These are phyloP conservation scores for Hippolais icterina DNA, from an alignment of 2,113 vertebrate species.

Conservation along the genomic window DNA sequence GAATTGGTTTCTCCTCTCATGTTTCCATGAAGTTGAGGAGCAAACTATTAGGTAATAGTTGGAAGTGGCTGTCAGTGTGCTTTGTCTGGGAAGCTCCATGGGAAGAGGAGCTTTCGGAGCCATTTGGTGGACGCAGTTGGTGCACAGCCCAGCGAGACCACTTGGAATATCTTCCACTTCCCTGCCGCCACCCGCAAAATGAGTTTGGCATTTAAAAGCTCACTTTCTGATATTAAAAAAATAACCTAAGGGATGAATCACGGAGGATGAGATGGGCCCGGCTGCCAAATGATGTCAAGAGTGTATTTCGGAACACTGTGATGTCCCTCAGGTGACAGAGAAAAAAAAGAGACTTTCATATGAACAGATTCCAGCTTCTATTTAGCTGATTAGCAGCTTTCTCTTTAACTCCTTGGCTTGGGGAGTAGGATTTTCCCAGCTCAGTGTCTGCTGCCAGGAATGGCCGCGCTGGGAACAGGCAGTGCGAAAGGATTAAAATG, in stretches of 20 bases:
- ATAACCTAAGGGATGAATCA: conserved; percentile 74
- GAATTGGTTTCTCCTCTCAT: not conserved
- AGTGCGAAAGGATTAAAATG: conserved; percentile 76
- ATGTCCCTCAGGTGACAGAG: conserved; percentile 71
- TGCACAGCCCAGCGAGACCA: conserved; percentile 72
- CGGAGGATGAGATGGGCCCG: conserved; percentile 56
- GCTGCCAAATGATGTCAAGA: conserved; percentile 75
- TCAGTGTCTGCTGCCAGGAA: conserved; percentile 59
- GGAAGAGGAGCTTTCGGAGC: conserved; percentile 62
- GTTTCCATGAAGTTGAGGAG: conserved; percentile 16
- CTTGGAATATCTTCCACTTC: conserved; percentile 73
- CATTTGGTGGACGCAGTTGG: conserved; percentile 79
- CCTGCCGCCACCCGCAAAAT: conserved; percentile 72
- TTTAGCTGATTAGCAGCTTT: conserved; percentile 80
- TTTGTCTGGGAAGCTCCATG: conserved; percentile 56
- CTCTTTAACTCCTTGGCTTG: conserved; percentile 69
- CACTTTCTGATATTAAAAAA: conserved; percentile 80
- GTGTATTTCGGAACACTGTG: conserved; percentile 62
- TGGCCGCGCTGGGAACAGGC: conserved; percentile 60
- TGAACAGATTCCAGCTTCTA: conserved; percentile 76
- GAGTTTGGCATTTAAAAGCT: conserved; percentile 79
- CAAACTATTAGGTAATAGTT: conserved; percentile 69
- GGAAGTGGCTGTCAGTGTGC: conserved; percentile 25
- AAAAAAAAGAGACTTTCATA: conserved; percentile 45
- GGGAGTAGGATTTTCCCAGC: conserved; percentile 63